These are phyloP conservation scores for Flabesymbios commensalis DNA, from an alignment of 2,888 invertebrate genomes.

Conservation along the genomic window DNA sequence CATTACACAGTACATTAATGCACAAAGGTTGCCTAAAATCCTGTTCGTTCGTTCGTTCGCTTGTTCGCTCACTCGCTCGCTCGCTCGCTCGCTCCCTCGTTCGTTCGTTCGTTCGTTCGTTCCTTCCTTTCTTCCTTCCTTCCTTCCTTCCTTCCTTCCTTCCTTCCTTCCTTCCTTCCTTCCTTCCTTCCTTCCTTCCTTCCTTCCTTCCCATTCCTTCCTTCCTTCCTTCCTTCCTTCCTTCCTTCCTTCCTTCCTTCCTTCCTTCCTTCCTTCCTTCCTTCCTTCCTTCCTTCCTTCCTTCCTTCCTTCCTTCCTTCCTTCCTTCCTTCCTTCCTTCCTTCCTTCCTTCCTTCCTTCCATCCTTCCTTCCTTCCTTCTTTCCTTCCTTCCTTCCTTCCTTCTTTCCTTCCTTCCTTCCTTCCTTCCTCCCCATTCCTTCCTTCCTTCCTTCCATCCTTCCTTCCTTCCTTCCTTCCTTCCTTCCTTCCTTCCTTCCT, in stretches of 20 bases:
- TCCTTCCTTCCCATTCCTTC: not conserved
- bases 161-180: not conserved
- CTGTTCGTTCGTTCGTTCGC: not conserved
- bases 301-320: not conserved
- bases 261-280: too few relatives aligned
- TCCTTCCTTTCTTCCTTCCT: not conserved
- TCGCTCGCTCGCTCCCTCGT: not conserved
- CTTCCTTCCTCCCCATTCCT: not conserved
- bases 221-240: not conserved
- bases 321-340: not conserved
- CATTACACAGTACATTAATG: too few relatives aligned
- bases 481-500: too few relatives aligned
- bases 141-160: constrained; percentile 1
- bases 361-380: not conserved
- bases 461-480: not conserved
- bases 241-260: too few relatives aligned
- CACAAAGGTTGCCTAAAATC: not conserved
- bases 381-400: not conserved
- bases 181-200: not conserved
- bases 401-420: not conserved
- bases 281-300: not conserved
- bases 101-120: not conserved
- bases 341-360: not conserved
- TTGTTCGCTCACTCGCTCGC: not conserved
- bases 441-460: not conserved